These are phyloP conservation scores for Acipenser transmontanus DNA, from an alignment of 2,797 vertebrate genomes.

Conservation along the genomic window DNA sequence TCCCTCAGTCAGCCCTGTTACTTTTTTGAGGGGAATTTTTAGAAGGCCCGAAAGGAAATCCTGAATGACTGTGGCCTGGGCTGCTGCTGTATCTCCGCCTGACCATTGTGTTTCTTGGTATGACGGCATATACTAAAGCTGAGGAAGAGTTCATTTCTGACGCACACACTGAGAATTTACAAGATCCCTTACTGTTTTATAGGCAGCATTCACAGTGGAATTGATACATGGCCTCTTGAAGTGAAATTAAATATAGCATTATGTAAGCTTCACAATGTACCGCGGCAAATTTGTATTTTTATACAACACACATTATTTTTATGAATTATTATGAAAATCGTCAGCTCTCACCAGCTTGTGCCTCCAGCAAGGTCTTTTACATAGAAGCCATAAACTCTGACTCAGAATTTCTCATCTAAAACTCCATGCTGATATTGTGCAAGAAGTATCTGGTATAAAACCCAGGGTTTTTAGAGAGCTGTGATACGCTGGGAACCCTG, in stretches of 20 bases:
- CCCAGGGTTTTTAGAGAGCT: not conserved
- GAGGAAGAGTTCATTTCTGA: constrained; percentile 20
- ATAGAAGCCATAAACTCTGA: not conserved
- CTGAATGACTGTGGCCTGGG: constrained; percentile 39
- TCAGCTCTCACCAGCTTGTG: too few species aligned
- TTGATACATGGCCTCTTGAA: too few species aligned
- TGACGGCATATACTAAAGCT: not conserved
- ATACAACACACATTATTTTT: too few species aligned
- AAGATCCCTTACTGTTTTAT: too few species aligned
- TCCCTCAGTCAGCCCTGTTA: constrained; percentile 21
- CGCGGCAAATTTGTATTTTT: too few species aligned
- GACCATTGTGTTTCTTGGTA: constrained; percentile 19
- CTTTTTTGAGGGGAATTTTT: constrained; percentile 24
- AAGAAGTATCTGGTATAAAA: not conserved
- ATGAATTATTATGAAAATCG: too few species aligned
- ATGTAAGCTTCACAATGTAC: too few species aligned
- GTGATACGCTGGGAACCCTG: not conserved
- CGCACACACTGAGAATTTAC: constrained; percentile 10
- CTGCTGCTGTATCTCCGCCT: constrained; percentile 36
- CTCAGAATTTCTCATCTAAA: constrained; percentile 4
- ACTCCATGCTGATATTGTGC: not conserved
- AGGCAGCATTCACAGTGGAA: too few species aligned
- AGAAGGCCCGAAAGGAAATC: constrained; percentile 47
- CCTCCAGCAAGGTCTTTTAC: too few species aligned
- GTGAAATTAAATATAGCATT: too few species aligned